Conservation (phyloP, 1,140 invertebrate genomes). For the Eumaeus atala region DNA sequence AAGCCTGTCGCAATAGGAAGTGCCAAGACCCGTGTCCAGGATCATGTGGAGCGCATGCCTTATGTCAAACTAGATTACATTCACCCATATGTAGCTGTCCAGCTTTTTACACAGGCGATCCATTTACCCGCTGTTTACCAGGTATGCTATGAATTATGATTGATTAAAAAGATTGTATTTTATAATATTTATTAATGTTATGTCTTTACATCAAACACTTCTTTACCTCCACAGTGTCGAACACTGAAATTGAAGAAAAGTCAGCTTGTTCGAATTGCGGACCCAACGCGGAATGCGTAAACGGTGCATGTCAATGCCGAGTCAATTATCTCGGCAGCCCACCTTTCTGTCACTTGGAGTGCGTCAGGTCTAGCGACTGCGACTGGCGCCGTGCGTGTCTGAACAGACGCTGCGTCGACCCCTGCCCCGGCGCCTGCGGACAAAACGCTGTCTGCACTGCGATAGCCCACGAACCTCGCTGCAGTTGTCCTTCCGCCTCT, state of each 20-base stretch:
- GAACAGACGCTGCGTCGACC: slow-evolving; percentile 82
- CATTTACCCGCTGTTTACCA: slow-evolving; percentile 79
- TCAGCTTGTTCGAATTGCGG: slow-evolving; percentile 78
- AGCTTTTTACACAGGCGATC: slow-evolving; percentile 78
- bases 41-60: slow-evolving; percentile 81
- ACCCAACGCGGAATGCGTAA: slow-evolving; percentile 77
- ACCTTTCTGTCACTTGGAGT: slow-evolving; percentile 82
- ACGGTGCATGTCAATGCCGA: slow-evolving; percentile 78
- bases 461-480: slow-evolving; percentile 85
- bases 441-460: slow-evolving; percentile 79
- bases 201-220: no score
- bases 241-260: slow-evolving; percentile 76
- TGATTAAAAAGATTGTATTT: no score
- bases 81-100: slow-evolving; percentile 83
- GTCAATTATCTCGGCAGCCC: slow-evolving; percentile 79
- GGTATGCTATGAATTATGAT: slow-evolving; percentile 66
- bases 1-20: slow-evolving; percentile 80
- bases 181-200: no score
- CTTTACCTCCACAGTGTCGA: slow-evolving; percentile 65
- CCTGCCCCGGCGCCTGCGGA: slow-evolving; percentile 83
- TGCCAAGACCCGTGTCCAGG: slow-evolving; percentile 85
- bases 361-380: slow-evolving; percentile 82
- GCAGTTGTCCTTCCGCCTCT: slow-evolving; percentile 78
- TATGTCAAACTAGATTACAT: slow-evolving; percentile 82
- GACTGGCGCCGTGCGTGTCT: slow-evolving; percentile 80